Evolutionary conservation across 2,888 invertebrate species (phyloP), one percentile per base, ranked within the genome.

Genomic region (Parnassius smintheus): DNA sequence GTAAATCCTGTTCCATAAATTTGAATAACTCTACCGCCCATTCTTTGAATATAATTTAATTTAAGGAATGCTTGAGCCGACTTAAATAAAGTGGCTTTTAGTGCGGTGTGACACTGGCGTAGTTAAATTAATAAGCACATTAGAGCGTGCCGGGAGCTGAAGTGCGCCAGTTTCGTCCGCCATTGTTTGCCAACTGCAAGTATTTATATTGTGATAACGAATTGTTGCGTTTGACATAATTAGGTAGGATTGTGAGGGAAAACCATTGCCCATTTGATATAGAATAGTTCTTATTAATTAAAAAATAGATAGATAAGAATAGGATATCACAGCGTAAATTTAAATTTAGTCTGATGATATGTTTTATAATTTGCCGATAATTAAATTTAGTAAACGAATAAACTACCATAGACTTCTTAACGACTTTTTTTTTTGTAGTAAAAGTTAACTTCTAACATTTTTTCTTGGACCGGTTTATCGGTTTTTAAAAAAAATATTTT

Each of bases 61-160:
- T 65, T 61, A 45, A 61, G 59, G 59, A 66, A 65, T 59, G 56
- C 63, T 63, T 66, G 66, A 57, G 66, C 59, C 56, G 61, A 66
- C 66, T 66, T 68, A 66, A 68, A 68, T 66, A 65, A 66, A 62
- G 56, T 54, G 59, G 66, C 67, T 66, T 61, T 64, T 65, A 65
- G 64, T 65, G 64, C 61, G 62, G 63, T 53, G 62, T 55, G 63
- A 65, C 68, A 68, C 62, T 64, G 72, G 71, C 62, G 63, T 65
- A 56, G 66, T 60, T 71, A 70, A 75, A 72, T 70, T 75, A 73
- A 72, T 70, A 72, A 70, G 66, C 70, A 70, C 66, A 71, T 74
- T 72, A 72, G 64, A 69, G 69, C 59, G 66, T 49, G 49, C 49
- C 49, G 63, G 67, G 18, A 67, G 64, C 68, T 61, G 56, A 48